Base-by-base conservation (phyloP, 2,888 invertebrate species). In the Crematogaster levior region DNA sequence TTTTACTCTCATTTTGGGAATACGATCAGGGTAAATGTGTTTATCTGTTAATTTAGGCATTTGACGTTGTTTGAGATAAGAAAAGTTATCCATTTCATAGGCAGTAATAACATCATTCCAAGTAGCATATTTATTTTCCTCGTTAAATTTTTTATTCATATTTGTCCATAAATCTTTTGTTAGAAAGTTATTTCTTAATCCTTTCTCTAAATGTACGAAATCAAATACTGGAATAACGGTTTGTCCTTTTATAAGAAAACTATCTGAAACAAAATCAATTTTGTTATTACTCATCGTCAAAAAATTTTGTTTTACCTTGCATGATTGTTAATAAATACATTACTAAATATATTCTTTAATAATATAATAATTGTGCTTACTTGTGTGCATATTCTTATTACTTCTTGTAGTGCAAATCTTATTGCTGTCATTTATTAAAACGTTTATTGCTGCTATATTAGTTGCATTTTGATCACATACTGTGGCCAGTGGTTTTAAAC, bases 381-480 rank as follows among this genome's bases (percentile, higher is more conserved):
- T 37, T 63, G 21, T 40, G 3, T 63, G 9, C 21, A 9, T 15
- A 37, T 63, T 63, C 40, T n/a, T n/a, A n/a, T n/a, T n/a, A n/a
- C n/a, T n/a, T n/a, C 15, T 53, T 10, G 24, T 53, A 24, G 68
- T 46, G 3, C 46, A 12, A 46, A 24, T 53, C 53, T 24, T 53
- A 0, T 53, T 53, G 3, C 0, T 53, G 3, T 53, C 53, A 21
- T 53, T 21, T 53, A 53, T 10, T 53, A 53, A 7, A 53, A 4
- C 24, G 21, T 24, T 53, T 53, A 53, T 53, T 53, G 53, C 53
- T 48, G 70, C 70, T 18, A 70, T 10, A 10, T 70, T 70, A 34
- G 15, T 27, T 15, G n/a, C 3, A 24, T 40, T 37, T 72, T 72
- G 72, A 15, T 72, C 72, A 40, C 72, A 72, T 37, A 72, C 43